Evolutionary conservation across 1,140 invertebrate genomes (phyloP).

Genomic region (Drosophila chauvacae): DNA sequence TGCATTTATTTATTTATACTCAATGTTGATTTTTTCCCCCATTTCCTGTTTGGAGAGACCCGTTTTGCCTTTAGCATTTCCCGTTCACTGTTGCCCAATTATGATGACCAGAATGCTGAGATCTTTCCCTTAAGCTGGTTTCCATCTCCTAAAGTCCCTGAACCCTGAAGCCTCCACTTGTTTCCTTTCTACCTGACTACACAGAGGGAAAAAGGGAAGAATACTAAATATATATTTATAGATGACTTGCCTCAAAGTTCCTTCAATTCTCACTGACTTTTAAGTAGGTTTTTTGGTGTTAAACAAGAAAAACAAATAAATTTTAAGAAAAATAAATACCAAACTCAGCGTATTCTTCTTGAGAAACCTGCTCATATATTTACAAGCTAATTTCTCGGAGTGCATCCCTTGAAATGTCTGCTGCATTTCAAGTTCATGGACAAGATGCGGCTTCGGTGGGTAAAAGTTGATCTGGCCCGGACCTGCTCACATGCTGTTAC

Average conservation of each 20-base stretch:
- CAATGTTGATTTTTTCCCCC: neutral
- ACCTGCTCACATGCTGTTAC: slow-evolving; percentile 21
- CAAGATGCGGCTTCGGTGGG: slow-evolving; percentile 30
- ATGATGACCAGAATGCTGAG: slow-evolving; percentile 12
- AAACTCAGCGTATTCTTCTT: neutral
- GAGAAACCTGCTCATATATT: neutral
- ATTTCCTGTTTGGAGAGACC: slow-evolving; percentile 4
- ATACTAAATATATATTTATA: neutral
- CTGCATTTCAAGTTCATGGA: slow-evolving; percentile 63
- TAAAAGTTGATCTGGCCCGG: slow-evolving; percentile 70
- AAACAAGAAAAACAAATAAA: neutral
- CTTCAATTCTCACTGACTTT: neutral
- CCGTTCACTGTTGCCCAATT: slow-evolving; percentile 22
- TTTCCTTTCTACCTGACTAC: neutral
- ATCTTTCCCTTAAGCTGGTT: neutral
- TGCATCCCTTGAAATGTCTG: slow-evolving; percentile 11
- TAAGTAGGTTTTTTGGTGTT: neutral
- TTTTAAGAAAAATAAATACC: neutral
- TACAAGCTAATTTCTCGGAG: neutral
- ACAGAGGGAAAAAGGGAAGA: neutral
- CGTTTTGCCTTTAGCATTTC: neutral
- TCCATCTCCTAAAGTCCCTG: neutral
- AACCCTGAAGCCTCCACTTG: slow-evolving; percentile 6
- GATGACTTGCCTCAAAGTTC: neutral
- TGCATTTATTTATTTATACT: neutral